These are phyloP conservation scores for Capromys pilorides DNA, from an alignment of 2,797 vertebrate species.

Conservation along the genomic window DNA sequence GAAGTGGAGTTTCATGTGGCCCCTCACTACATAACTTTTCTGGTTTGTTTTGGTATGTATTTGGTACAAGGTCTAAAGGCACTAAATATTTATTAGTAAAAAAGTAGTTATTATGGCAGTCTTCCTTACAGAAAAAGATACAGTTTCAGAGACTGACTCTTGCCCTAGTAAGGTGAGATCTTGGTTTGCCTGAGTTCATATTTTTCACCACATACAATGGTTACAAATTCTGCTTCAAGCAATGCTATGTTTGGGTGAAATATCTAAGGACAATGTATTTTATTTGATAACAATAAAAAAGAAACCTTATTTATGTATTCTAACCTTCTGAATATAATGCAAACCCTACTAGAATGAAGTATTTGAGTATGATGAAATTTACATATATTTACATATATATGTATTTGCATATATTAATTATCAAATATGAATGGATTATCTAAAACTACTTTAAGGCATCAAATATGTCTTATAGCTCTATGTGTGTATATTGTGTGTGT, in stretches of 20 bases:
- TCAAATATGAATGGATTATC: neutral
- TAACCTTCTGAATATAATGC: neutral
- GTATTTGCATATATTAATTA: fast-evolving
- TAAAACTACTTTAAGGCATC: fast-evolving
- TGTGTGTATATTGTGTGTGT: neutral
- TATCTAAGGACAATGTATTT: neutral
- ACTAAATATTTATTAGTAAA: neutral
- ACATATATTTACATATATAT: neutral
- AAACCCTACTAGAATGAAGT: neutral
- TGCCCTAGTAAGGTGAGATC: neutral
- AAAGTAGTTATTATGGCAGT: neutral
- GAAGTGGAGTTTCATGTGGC: neutral
- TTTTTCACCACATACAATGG: neutral
- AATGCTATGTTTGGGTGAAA: neutral
- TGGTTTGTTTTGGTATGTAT: too few species aligned
- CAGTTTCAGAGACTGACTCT: neutral
- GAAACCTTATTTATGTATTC: neutral
- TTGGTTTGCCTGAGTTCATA: neutral
- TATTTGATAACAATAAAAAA: neutral
- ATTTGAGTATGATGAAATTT: neutral
- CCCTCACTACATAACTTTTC: neutral
- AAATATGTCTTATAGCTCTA: neutral
- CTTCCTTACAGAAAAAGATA: neutral
- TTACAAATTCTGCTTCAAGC: neutral
- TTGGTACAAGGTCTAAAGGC: too few species aligned